Base-by-base conservation (phyloP, 2,113 vertebrate species). In the Microtus ochrogaster region DNA sequence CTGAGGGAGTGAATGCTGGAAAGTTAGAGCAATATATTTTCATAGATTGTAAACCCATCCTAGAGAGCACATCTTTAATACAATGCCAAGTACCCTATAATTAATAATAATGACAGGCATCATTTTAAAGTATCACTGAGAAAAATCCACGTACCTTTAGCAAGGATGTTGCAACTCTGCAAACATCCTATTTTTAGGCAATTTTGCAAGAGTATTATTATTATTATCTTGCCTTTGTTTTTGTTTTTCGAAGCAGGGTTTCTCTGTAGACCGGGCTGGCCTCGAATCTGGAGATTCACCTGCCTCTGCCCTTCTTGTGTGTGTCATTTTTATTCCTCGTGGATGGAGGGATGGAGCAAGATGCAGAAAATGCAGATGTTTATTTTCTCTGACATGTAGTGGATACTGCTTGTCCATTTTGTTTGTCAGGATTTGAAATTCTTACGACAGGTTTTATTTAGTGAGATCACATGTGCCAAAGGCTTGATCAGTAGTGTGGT, bases 31-130 rank as follows among this genome's bases (percentile, higher is more conserved):
- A 90, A 86, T 47, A 6, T 52, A 33, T 86, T 86, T 93, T 72
- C 81, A 65, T 63, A 91, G 70, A 77, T n/a, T 19, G 24, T 72
- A 94, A 84, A 81, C 65, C 13, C 41, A 73, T 78, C 39, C 28
- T 36, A 72, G 66, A 86, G 30, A 47, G n/a, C 44, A 41, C 63
- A 33, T 28, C 11, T 89, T 96, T 97, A 92, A 86, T 70, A 36
- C 3, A 65, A 65, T 73, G 36, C 55, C n/a, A 65, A 83, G 77
- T 39, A 55, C 82, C 33, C 26, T 91, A 58, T 83, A 88, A 95
- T 95, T 96, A 94, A 90, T 85, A 86, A 86, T 70, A 86, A 86
- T 70, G 87, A 93, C 19, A 89, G 91, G 66, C 49, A 87, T 93
- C 91, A 94, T 92, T 92, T 63, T 76, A 81, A 93, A 82, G 41